These are phyloP conservation scores for Halichondria panicea DNA, from an alignment of 37 sponge, comb jelly and placozoan genomes.

Conservation along the genomic window DNA sequence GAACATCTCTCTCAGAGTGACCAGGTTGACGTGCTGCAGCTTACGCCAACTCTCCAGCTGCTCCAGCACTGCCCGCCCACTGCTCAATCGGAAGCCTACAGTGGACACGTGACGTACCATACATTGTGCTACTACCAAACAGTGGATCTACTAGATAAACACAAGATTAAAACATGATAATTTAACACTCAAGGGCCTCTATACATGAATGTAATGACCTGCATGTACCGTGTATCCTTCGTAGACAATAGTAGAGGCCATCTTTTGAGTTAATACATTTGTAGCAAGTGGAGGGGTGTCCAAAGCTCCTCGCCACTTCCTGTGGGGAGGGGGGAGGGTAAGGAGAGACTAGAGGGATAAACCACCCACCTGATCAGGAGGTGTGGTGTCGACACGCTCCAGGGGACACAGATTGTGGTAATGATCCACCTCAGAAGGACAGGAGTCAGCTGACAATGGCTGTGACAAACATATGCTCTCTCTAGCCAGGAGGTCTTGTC, in stretches of 20 bases:
- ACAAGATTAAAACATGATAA: background rate
- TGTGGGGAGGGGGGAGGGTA: background rate
- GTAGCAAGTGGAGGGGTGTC: slow-evolving; percentile 75
- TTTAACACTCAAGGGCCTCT: slow-evolving; percentile 27
- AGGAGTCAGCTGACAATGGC: background rate
- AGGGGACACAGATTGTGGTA: slow-evolving; percentile 79
- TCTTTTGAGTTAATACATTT: slow-evolving; percentile 50
- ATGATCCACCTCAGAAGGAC: slow-evolving; percentile 70
- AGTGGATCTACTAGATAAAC: background rate
- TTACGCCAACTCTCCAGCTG: slow-evolving; percentile 77
- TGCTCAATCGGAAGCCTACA: slow-evolving; percentile 68
- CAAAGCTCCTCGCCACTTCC: slow-evolving; percentile 55
- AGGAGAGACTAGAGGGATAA: background rate
- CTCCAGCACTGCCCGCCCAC: slow-evolving; percentile 50
- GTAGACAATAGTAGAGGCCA: slow-evolving; percentile 46
- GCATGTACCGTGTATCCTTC: slow-evolving; percentile 25
- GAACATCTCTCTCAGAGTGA: slow-evolving; percentile 80
- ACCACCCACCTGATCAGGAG: slow-evolving; percentile 29
- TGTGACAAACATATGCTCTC: slow-evolving; percentile 22
- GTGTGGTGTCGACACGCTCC: slow-evolving; percentile 42
- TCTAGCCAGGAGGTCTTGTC: slow-evolving; percentile 28
- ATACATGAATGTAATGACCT: slow-evolving; percentile 10
- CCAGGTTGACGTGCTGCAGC: slow-evolving; percentile 64
- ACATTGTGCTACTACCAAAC: background rate
- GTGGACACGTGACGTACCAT: background rate